Evolutionary conservation across 1,140 invertebrate species (phyloP).

Genomic region (Ceratina australensis): DNA sequence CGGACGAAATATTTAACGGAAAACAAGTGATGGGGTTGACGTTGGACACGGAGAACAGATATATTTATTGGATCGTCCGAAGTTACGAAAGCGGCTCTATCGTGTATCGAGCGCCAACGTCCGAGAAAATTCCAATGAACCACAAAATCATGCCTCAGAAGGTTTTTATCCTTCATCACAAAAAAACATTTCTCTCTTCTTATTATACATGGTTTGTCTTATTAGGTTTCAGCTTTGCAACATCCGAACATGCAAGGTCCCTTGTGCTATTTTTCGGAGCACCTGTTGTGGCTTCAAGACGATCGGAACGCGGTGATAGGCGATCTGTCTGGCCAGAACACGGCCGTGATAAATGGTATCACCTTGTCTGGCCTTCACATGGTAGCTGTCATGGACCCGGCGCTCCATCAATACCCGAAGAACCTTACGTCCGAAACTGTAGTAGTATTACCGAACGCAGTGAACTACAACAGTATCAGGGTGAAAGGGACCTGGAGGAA

Average conservation of each 20-base stretch:
- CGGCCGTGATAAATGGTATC: slow-evolving; percentile 85
- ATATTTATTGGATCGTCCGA: slow-evolving; percentile 89
- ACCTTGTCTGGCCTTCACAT: slow-evolving; percentile 84
- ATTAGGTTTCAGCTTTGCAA: slow-evolving; percentile 76
- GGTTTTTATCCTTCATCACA: slow-evolving; percentile 56
- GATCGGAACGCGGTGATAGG: slow-evolving; percentile 87
- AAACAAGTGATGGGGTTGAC: slow-evolving; percentile 92
- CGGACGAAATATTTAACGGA: slow-evolving; percentile 87
- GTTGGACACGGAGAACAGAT: slow-evolving; percentile 86
- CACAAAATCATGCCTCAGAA: slow-evolving; percentile 75
- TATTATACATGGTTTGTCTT: not conserved
- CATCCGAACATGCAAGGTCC: slow-evolving; percentile 82
- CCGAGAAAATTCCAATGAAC: slow-evolving; percentile 77
- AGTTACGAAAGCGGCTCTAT: slow-evolving; percentile 86
- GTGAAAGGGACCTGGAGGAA: slow-evolving; percentile 86
- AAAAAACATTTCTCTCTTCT: too few relatives aligned
- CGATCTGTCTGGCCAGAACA: slow-evolving; percentile 87
- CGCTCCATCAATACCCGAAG: slow-evolving; percentile 82
- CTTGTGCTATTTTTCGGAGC: slow-evolving; percentile 88
- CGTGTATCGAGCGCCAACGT: slow-evolving; percentile 84
- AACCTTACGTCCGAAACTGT: slow-evolving; percentile 77
- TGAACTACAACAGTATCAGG: slow-evolving; percentile 82
- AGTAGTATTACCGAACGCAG: slow-evolving; percentile 85
- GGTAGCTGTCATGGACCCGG: slow-evolving; percentile 86
- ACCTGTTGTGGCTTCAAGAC: slow-evolving; percentile 90